A percentile compares a stretch with the other conserved stretches of the same genome.
Conservation (phyloP, 1,140 invertebrate species). For the Aphidius gifuensis region DNA sequence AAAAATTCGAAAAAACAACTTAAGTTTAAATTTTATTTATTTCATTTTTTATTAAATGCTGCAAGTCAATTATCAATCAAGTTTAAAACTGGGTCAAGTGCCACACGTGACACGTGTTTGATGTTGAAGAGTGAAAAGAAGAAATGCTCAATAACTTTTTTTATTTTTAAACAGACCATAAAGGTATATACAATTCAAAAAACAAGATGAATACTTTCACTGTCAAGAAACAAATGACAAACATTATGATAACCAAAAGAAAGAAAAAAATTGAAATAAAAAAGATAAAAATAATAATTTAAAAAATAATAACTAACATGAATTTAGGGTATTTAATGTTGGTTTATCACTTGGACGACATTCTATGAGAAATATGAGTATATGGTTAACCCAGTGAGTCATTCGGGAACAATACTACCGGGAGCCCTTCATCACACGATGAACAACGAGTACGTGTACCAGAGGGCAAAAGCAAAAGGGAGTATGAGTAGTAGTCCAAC, state of each 20-base stretch:
- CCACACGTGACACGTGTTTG: constrained; percentile 27
- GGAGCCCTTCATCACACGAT: constrained; percentile 42
- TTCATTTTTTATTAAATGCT: constrained; percentile 24
- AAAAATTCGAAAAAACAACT: too few relatives aligned
- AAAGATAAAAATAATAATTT: not conserved
- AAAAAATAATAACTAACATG: too few relatives aligned
- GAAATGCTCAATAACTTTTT: constrained; percentile 1
- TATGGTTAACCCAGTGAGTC: constrained; percentile 42
- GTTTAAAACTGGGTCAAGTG: constrained; percentile 39
- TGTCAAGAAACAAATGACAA: too few relatives aligned
- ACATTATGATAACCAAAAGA: not conserved
- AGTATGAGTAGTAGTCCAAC: constrained; percentile 10
- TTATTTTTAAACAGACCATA: not conserved
- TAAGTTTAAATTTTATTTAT: too few relatives aligned
- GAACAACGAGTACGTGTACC: constrained; percentile 26
- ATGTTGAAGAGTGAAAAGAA: constrained; percentile 1
- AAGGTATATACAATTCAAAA: too few relatives aligned
- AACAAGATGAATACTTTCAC: too few relatives aligned
- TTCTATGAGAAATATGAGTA: too few relatives aligned
- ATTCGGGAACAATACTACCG: constrained; percentile 40
- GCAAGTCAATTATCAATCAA: constrained; percentile 38
- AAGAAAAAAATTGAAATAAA: constrained; percentile 3
- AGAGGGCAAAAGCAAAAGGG: not conserved
- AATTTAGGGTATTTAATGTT: too few relatives aligned
- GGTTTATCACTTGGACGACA: too few relatives aligned